These are phyloP conservation scores for Brachyhypopomus gauderio DNA, from an alignment of 2,113 vertebrate species.

Conservation along the genomic window DNA sequence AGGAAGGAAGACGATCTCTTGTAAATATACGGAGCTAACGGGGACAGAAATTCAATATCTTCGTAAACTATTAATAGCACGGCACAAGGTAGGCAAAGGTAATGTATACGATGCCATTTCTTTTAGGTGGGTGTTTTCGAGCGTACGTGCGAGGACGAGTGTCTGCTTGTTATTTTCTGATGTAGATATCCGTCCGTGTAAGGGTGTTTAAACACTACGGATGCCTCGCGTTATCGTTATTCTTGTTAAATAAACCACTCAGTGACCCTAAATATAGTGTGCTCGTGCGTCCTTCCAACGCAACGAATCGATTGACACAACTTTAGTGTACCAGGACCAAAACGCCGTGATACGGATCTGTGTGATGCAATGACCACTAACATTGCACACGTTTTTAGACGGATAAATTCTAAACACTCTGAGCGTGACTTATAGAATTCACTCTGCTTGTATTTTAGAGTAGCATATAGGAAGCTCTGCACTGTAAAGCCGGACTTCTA, in stretches of 20 bases:
- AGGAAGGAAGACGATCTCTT: conserved; percentile 66
- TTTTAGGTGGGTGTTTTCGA: conserved; percentile 51
- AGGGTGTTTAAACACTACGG: not conserved
- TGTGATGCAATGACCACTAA: conserved; percentile 51
- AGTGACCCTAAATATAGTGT: not conserved
- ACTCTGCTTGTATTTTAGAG: conserved; percentile 15
- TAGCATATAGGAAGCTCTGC: not conserved
- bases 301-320: conserved; percentile 12
- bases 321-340: conserved; percentile 14
- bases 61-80: conserved; percentile 81
- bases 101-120: conserved; percentile 69
- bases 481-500: not conserved
- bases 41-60: conserved; percentile 74
- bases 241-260: too few relatives aligned
- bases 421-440: not conserved
- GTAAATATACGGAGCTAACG: conserved; percentile 70
- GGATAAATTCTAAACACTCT: conserved; percentile 7
- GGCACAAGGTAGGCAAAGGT: conserved; percentile 70
- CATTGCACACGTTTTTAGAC: conserved; percentile 28
- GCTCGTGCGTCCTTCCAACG: not conserved
- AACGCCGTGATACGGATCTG: not conserved
- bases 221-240: too few relatives aligned
- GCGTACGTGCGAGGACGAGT: conserved; percentile 19
- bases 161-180: not conserved
- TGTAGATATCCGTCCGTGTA: not conserved